Evolutionary conservation across 2,888 invertebrate species (phyloP), one percentile per base, ranked within the genome.

Genomic region (Eudemis profundana): DNA sequence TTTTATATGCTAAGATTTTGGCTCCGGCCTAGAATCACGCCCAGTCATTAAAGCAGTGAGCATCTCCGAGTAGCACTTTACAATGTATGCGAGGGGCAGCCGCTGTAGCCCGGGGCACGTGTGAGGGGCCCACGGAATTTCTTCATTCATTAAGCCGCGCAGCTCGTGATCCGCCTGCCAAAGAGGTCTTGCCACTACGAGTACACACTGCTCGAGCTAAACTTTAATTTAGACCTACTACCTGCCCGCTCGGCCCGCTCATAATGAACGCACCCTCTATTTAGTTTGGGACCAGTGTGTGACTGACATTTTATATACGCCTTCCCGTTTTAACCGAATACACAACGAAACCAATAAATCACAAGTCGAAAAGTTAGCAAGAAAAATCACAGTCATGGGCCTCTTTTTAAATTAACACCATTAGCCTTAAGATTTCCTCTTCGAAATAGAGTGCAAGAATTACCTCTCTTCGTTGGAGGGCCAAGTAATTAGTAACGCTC

Each of bases 401-500:
- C 85, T 85, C 87, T 87, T 91, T 89, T 90, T 87, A 92, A 92
- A 92, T 92, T 91, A 92, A 89, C 91, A 87, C 90, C 89, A 91
- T 92, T 91, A 91, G 86, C 89, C 83, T 85, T 78, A 77, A 90
- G 87, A 91, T 90, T 91, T 87, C 83, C 89, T 87, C 84, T 85
- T 86, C 79, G 81, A 82, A 90, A 89, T 89, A 82, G 88, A 90
- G 89, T 90, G 90, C 88, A 89, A 89, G 88, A 87, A 90, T 91
- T 90, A 86, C 89, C 89, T 89, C 89, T 86, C 88, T 87, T 77
- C 87, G 85, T 88, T 84, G 81, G 86, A 90, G 82, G 76, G 79
- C 80, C 83, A 72, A 86, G 92, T 93, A 92, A 93, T 93, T 93
- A 93, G 92, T 93, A 86, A 92, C 90, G 92, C 90, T 92, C 78